phyloP scores from a whole-genome alignment of 2,113 vertebrate genomes.

The Phocoena sinus region DNA sequence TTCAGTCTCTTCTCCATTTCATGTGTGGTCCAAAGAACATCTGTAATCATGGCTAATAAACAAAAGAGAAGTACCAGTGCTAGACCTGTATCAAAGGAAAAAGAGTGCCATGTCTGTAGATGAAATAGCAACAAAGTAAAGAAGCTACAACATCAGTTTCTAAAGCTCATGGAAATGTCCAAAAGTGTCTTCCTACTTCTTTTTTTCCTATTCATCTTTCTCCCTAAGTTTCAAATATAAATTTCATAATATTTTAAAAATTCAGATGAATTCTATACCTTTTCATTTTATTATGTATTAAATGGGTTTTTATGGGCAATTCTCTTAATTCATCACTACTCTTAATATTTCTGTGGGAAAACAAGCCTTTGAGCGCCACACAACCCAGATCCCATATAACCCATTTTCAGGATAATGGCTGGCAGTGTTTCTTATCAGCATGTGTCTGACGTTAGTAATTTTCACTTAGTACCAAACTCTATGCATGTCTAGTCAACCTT shows the following conservation, averaged over 20 bases:
- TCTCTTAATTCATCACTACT: not conserved
- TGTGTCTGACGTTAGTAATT: not conserved
- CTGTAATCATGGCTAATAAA: not conserved
- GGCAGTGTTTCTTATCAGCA: not conserved
- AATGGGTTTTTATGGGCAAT: not conserved
- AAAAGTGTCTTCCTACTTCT: not conserved
- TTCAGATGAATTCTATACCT: not conserved
- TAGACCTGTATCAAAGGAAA: not conserved
- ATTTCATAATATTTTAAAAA: not conserved
- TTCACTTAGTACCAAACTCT: slow-evolving; percentile 23
- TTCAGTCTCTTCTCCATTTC: not conserved
- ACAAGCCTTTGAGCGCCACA: not conserved
- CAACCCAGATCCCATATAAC: not conserved
- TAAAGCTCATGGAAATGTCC: not conserved
- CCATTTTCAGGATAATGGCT: not conserved
- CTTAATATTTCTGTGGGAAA: slow-evolving; percentile 14
- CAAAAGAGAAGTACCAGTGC: not conserved
- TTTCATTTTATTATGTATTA: not conserved
- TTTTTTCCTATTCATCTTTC: not conserved
- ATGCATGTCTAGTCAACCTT: slow-evolving; percentile 7
- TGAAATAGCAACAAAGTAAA: not conserved
- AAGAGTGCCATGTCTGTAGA: not conserved
- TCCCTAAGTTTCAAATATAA: not conserved
- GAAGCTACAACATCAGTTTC: not conserved
- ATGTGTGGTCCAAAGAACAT: not conserved